Conservation (phyloP, 2,113 vertebrate species). For the Sinocyclocheilus anshuiensis region DNA sequence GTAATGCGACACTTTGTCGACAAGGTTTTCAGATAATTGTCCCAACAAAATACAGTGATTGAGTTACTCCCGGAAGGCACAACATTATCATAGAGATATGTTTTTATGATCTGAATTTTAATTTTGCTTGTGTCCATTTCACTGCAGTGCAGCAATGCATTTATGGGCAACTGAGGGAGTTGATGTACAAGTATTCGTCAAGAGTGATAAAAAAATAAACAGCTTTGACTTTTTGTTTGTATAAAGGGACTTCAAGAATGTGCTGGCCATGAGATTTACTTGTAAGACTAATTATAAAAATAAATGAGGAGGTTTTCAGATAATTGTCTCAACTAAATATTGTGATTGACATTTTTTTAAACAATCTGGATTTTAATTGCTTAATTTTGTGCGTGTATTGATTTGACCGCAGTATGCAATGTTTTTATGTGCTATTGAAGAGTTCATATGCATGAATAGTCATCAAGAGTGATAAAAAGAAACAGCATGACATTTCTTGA, state of each 20-base stretch:
- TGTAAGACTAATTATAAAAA: neutral
- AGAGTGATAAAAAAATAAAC: neutral
- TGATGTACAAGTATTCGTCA: neutral
- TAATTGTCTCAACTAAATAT: neutral
- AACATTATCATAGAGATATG: slow-evolving; percentile 52
- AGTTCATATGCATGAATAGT: neutral
- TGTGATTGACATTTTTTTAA: neutral
- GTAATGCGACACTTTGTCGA: slow-evolving; percentile 80
- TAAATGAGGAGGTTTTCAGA: neutral
- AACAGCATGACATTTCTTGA: slow-evolving; percentile 50
- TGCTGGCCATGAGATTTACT: neutral
- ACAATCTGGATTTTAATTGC: neutral
- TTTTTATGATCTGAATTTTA: slow-evolving; percentile 10
- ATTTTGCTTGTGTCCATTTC: neutral
- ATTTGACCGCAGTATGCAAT: neutral
- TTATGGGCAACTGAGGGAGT: neutral
- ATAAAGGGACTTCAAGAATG: neutral
- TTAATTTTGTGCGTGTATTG: neutral
- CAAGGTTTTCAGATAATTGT: slow-evolving; percentile 75
- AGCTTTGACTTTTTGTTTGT: neutral
- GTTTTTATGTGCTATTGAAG: neutral
- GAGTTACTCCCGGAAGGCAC: slow-evolving; percentile 71
- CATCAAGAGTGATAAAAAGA: neutral
- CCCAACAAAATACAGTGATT: slow-evolving; percentile 72
- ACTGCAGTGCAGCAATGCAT: neutral